Conservation (phyloP, 1,140 invertebrate genomes). For the Centruroides vittatus region DNA sequence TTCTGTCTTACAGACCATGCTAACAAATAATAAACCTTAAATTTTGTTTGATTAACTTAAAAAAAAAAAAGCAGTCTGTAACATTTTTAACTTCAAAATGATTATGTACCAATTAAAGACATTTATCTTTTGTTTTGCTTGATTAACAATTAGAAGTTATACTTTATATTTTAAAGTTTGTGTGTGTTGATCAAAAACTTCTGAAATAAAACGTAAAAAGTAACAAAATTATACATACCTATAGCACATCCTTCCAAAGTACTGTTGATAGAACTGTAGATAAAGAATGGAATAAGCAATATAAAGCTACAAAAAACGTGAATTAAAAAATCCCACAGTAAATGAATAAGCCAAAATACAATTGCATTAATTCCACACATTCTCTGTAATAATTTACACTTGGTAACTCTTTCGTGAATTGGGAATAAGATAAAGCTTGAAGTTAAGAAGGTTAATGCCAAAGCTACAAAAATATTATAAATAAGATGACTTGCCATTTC, state of each 20-base stretch:
- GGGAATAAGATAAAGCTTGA: constrained; percentile 17
- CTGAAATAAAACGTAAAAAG: too few species aligned
- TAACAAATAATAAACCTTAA: too few species aligned
- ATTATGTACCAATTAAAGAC: too few species aligned
- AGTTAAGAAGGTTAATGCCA: constrained; percentile 18
- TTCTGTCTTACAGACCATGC: too few species aligned
- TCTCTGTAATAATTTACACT: constrained; percentile 19
- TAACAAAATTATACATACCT: constrained; percentile 1
- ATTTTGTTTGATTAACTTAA: too few species aligned
- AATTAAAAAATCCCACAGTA: constrained; percentile 13
- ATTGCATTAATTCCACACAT: constrained; percentile 15
- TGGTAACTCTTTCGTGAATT: constrained; percentile 15
- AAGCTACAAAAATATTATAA: constrained; percentile 11
- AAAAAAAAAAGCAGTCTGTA: too few species aligned
- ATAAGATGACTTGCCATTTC: too few species aligned
- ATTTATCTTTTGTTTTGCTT: too few species aligned
- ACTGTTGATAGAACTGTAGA: constrained; percentile 1
- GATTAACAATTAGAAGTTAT: too few species aligned
- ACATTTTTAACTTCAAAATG: too few species aligned
- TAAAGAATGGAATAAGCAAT: constrained; percentile 11
- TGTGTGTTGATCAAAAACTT: too few species aligned
- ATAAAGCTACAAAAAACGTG: constrained; percentile 5
- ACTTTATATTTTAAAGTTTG: too few species aligned
- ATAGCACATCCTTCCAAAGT: constrained; percentile 1
- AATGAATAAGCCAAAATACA: constrained; percentile 14